Base-by-base conservation (phyloP, 2,888 invertebrate species). In the Acanthosepion esculentum region DNA sequence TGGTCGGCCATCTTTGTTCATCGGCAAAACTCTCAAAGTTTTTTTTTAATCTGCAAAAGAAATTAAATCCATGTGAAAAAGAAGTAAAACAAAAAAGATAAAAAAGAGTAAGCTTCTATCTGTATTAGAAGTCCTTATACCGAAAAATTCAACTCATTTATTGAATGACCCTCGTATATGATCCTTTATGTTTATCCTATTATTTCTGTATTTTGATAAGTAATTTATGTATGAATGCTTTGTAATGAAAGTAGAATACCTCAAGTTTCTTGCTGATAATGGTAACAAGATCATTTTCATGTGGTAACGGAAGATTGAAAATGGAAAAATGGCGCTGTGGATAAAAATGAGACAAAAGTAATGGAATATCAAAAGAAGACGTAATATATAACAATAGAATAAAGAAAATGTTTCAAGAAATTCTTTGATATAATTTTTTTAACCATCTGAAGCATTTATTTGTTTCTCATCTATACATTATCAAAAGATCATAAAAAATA, bases 281-380 rank as follows among this genome's bases (percentile, higher is more conserved):
- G 48, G 96, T 95, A 95, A 96, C 97, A 94, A 97, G 96, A 23
- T 96, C 95, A 10, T 97, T 97, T 94, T 96, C 97, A 50, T 96
- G 96, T 33, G 97, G 97, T 48, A 96, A 96, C 92, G 97, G 97
- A 95, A 97, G 95, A 95, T 96, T 96, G 95, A 97, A 97, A 92
- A 97, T 97, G 59, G 97, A 97, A 96, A 97, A 97, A 95, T 97
- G 97, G 94, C 97, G 96, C 97, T 97, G 96, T 94, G 96, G 96
- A 48, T 92, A 29, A 94, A 48, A 91, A 91, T 94, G 91, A 78
- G 78, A 93, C 93, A 29, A 94, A 23, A 91, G n/a, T 8, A 93
- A 94, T 48, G 91, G n/a, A n/a, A 78, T 78, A 78, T 78, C n/a
- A 78, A n/a, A 78, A 78, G 78, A 78, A 78, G 59, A 59, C 15